Evolutionary conservation across 2,797 vertebrate species (phyloP).

Genomic region (Schizothorax lantsangensis): DNA sequence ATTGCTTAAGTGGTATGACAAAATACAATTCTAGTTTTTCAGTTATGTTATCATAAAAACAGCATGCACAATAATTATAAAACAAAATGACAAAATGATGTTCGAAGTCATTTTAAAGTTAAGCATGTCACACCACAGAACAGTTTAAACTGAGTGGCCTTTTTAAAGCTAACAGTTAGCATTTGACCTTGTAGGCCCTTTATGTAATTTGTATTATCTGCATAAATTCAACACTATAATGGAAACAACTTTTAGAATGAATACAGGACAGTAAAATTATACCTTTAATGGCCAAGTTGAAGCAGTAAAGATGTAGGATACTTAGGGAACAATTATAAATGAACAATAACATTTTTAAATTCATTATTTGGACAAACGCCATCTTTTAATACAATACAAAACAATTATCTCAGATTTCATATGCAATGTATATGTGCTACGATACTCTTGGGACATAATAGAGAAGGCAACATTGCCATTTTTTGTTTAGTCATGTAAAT

Average conservation of each 20-base stretch:
- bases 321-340: background rate
- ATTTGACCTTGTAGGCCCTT: background rate
- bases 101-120: background rate
- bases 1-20: background rate
- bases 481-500: background rate
- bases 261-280: background rate
- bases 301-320: background rate
- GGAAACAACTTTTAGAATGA: background rate
- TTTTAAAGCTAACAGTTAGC: background rate
- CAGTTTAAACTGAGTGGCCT: background rate
- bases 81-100: background rate
- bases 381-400: constrained; percentile 4
- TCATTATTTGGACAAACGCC: background rate
- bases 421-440: background rate
- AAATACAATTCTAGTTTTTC: background rate
- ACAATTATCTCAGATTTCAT: too few species aligned
- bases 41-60: background rate
- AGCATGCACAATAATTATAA: background rate
- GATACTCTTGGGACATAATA: background rate
- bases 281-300: background rate
- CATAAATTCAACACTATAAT: background rate
- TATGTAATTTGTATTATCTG: background rate
- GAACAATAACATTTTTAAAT: background rate
- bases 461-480: background rate
- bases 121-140: background rate